A percentile compares a stretch with the other conserved stretches of the same genome.
phyloP scores from a whole-genome alignment of 2,113 vertebrate genomes.

The Leptobrachium leishanense region DNA sequence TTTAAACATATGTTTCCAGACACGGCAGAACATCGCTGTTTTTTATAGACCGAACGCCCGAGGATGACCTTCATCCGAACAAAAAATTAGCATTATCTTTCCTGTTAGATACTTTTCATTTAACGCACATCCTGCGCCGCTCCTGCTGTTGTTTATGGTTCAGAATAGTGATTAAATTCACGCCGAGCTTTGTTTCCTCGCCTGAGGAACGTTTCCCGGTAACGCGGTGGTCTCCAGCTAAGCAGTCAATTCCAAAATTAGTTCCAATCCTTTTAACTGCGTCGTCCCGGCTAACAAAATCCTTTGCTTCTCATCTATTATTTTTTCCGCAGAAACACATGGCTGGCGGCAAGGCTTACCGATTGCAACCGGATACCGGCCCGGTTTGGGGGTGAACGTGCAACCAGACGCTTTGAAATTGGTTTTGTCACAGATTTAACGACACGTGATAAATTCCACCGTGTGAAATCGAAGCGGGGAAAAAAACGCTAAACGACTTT shows the following conservation, averaged over 20 bases:
- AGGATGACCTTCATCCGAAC: constrained; percentile 42
- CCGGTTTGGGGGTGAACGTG: constrained; percentile 4
- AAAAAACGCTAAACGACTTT: too few species aligned
- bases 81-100: constrained; percentile 29
- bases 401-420: constrained; percentile 40
- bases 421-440: constrained; percentile 23
- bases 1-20: constrained; percentile 2
- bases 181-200: constrained; percentile 25
- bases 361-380: neutral
- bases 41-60: constrained; percentile 16
- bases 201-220: constrained; percentile 17
- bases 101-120: constrained; percentile 14
- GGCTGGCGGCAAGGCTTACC: constrained; percentile 35
- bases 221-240: constrained; percentile 19
- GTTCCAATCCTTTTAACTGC: constrained; percentile 42
- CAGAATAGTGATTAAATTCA: constrained; percentile 46
- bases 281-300: constrained; percentile 43
- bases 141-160: constrained; percentile 34
- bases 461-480: constrained; percentile 14
- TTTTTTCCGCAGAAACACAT: constrained; percentile 27
- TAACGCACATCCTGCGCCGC: constrained; percentile 7
- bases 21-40: neutral
- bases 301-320: constrained; percentile 40
- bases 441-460: constrained; percentile 5
- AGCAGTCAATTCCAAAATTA: constrained; percentile 27